Percentiles rank a stretch among this genome's conserved stretches.
phyloP scores from a whole-genome alignment of 2,797 vertebrate species.

The Cygnus olor region DNA sequence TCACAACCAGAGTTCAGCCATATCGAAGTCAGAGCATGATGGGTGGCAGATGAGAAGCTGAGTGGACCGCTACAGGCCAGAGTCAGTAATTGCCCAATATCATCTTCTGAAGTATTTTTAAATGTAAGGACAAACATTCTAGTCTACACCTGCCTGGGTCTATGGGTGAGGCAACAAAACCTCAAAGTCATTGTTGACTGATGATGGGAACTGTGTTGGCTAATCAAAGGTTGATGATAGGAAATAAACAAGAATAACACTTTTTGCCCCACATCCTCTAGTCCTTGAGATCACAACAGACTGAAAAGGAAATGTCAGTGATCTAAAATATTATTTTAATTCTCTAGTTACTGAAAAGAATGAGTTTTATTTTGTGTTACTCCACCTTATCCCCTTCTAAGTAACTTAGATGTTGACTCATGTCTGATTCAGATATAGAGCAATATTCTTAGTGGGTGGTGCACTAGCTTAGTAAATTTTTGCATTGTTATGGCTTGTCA shows the following conservation, averaged over 20 bases:
- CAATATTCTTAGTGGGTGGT: conserved; percentile 46
- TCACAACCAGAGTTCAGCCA: not conserved
- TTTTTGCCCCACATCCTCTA: not conserved
- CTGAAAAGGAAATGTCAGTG: not conserved
- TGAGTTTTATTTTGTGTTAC: not conserved
- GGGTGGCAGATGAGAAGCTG: not conserved
- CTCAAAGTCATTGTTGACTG: conserved; percentile 23
- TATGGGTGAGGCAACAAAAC: conserved; percentile 45
- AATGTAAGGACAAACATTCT: conserved; percentile 21
- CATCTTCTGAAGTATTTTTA: not conserved
- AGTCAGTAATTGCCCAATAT: not conserved
- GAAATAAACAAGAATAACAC: not conserved
- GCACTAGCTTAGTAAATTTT: conserved; percentile 34
- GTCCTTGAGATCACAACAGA: not conserved
- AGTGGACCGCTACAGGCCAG: not conserved
- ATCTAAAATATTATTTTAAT: not conserved
- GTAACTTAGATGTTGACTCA: conserved; percentile 38
- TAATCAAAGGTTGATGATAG: conserved; percentile 14
- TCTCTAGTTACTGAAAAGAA: not conserved
- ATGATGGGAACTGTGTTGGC: not conserved
- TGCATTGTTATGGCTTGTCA: conserved; percentile 46
- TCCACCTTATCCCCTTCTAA: not conserved
- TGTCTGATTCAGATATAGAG: conserved; percentile 45
- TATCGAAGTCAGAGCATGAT: not conserved
- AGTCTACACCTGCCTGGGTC: conserved; percentile 27